Evolutionary conservation across 2,888 invertebrate genomes (phyloP), one percentile per base, ranked within the genome.

Genomic region (Cyrtodaria siliqua): DNA sequence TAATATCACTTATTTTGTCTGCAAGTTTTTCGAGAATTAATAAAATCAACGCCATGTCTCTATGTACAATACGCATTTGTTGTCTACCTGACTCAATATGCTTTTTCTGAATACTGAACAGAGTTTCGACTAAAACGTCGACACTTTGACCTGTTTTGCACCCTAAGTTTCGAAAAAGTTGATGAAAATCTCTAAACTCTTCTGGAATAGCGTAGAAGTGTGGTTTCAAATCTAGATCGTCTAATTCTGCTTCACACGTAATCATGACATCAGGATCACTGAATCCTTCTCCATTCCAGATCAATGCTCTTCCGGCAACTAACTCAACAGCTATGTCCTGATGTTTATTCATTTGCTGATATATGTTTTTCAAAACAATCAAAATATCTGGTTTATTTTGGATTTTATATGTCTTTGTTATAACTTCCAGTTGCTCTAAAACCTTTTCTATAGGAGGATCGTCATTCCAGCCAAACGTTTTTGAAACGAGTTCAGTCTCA

Each of bases 221-320:
- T 16, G 81, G 81, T 18, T 59, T 27, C 9, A 77, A 26, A 23
- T 42, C 33, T 40, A 78, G 57, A 52, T 78, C 33, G 12, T 33
- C 74, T 16, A 40, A 26, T 8, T 27, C n/a, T 3, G 29, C 57
- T 16, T 2, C 29, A 12, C 56, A 12, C 4, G 64, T 23, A 52
- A 53, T 61, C 12, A 71, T 27, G n/a, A 27, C 61, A 14, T 26
- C 33, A n/a, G 71, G 57, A 18, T 16, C 12, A 40, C 26, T 23
- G 71, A 81, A 81, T 12, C 61, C 53, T 33, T 74, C 49, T 9
- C 81, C 81, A 33, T 40, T 69, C 77, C 77, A 81, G 12, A 78
- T 24, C 20, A 63, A 52, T 27, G 42, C 20, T n/a, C 68, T 49
- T 0, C 2, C 44, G n/a, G 9, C 20, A 44, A 57, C 18, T n/a